Percentiles rank a stretch among this genome's conserved stretches.
Evolutionary conservation across 1,140 invertebrate species (phyloP).

Genomic region (Contarinia nasturtii): DNA sequence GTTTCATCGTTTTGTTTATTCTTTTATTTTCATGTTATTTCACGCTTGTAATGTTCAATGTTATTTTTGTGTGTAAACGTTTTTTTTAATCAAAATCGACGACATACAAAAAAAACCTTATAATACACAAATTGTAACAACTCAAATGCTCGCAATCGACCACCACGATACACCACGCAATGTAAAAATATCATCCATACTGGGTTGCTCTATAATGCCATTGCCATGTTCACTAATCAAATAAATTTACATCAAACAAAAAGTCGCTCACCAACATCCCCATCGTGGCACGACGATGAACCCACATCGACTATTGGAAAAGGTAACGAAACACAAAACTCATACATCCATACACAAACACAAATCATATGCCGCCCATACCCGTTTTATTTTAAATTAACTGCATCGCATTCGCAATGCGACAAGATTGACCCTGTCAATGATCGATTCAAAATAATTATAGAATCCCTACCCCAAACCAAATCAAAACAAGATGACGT

Average conservation of each 20-base stretch:
- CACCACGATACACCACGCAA: too few species aligned
- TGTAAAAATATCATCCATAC: background rate
- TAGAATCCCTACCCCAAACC: slow-evolving; percentile 5
- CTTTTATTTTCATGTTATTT: slow-evolving; percentile 17
- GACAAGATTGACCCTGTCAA: background rate
- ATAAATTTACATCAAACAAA: background rate
- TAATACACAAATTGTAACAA: slow-evolving; percentile 6
- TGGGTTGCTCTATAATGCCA: background rate
- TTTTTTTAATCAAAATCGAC: background rate
- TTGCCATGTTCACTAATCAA: background rate
- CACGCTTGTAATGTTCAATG: slow-evolving; percentile 15
- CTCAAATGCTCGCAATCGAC: slow-evolving; percentile 2
- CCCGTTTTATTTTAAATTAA: background rate
- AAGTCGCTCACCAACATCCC: slow-evolving; percentile 22
- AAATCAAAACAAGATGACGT: slow-evolving; percentile 16
- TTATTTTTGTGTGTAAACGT: background rate
- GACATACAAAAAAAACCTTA: slow-evolving; percentile 5
- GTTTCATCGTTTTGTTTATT: slow-evolving; percentile 5
- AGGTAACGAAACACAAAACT: background rate
- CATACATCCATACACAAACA: slow-evolving; percentile 10
- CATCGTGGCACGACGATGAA: slow-evolving; percentile 25
- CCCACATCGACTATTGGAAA: slow-evolving; percentile 5
- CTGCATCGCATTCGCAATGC: background rate
- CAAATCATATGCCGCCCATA: background rate
- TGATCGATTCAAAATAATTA: slow-evolving; percentile 1